Evolutionary conservation across 1,140 invertebrate genomes (phyloP), one percentile per base, ranked within the genome.

Genomic region (Drosophila novamexicana): DNA sequence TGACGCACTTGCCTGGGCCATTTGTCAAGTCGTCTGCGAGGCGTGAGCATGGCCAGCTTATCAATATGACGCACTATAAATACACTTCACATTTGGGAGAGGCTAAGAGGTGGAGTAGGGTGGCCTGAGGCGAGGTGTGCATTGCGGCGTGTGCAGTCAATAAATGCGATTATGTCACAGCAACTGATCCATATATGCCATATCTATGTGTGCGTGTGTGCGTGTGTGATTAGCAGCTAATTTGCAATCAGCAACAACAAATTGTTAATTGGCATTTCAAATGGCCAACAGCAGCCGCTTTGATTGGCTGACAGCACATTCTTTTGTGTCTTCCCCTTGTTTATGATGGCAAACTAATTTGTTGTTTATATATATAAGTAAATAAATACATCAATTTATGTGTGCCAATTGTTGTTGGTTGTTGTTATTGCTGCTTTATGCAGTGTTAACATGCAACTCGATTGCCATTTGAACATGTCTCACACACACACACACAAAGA

Each of bases 391-490:
- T n/a, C 63, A 63, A 77, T 77, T 85, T 77, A 62, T 82, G 67
- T 83, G 62, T 81, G 74, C 63, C 79, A 82, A 73, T 81, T 80
- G 78, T 57, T 62, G 77, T 61, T 22, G 2, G 1, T 18, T 64
- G 32, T 63, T 36, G 10, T 44, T 59, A n/a, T 47, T 42, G 34
- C 29, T 34, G 59, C 59, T 66, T 85, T 86, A 85, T 85, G 79
- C 83, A 88, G 64, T 49, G 64, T 68, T 83, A 74, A 86, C 83
- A 86, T 86, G 83, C 83, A 86, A 81, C 78, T 66, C 72, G 66
- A 76, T 68, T 68, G 37, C 14, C 36, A 40, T 40, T 22, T 12
- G 36, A 42, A 42, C 54, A 57, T 57, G 44, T 36, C 39, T 14
- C 44, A 16, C 1, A 16, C 14, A 39, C 14, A 16, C 47, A 34